Evolutionary conservation across 2,888 invertebrate species (phyloP).

Genomic region (Cryptocephalus primarius): DNA sequence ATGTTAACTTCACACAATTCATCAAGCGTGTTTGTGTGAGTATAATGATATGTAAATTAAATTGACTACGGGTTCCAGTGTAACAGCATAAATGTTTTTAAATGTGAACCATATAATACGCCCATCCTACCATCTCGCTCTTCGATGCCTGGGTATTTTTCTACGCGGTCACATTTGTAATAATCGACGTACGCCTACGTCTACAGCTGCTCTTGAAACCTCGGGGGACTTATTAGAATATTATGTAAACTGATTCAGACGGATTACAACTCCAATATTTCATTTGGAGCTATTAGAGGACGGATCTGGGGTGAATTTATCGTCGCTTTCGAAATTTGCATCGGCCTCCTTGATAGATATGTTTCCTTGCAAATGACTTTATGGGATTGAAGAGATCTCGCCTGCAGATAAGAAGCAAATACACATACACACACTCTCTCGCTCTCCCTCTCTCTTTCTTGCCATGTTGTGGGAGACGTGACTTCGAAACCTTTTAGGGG

Average conservation of each 20-base stretch:
- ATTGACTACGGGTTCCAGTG: constrained; percentile 1
- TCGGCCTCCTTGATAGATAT: too few relatives aligned
- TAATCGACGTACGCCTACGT: constrained; percentile 10
- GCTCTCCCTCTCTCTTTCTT: too few relatives aligned
- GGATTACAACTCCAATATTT: constrained; percentile 19
- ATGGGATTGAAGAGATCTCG: too few relatives aligned
- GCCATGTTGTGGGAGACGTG: too few relatives aligned
- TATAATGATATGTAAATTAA: constrained; percentile 10
- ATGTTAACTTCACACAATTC: constrained; percentile 3
- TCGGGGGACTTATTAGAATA: constrained; percentile 29
- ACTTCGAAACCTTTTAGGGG: too few relatives aligned
- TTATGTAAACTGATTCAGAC: constrained; percentile 30
- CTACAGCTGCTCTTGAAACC: constrained; percentile 9
- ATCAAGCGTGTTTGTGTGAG: constrained; percentile 4
- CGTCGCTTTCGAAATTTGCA: too few relatives aligned
- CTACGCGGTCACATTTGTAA: constrained; percentile 4
- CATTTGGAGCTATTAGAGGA: constrained; percentile 2
- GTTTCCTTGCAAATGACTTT: too few relatives aligned
- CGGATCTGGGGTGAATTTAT: neutral
- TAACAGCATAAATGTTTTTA: constrained; percentile 8
- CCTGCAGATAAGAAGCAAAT: too few relatives aligned
- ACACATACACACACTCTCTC: too few relatives aligned
- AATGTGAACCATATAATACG: constrained; percentile 15
- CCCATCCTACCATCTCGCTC: constrained; percentile 3
- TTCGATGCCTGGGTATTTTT: too few relatives aligned